These are phyloP conservation scores for Gadus macrocephalus DNA, from an alignment of 2,113 vertebrate species.

Conservation along the genomic window DNA sequence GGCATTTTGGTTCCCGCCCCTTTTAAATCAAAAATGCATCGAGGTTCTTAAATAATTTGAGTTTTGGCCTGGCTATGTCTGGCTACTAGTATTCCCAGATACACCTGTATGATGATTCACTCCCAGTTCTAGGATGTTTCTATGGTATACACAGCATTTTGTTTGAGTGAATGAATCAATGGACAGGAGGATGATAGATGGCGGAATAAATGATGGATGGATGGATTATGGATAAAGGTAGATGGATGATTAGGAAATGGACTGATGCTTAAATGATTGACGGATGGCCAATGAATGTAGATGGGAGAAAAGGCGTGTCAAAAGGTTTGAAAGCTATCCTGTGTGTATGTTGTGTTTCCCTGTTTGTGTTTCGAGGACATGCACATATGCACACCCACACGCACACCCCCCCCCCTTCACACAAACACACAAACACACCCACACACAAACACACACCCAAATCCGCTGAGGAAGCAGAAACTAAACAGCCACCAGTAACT, in stretches of 20 bases:
- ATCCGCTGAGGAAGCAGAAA: conserved; percentile 21
- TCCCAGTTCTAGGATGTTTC: no score
- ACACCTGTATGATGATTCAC: no score
- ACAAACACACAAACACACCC: conserved; percentile 8
- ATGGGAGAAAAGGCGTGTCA: no score
- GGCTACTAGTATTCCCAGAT: no score
- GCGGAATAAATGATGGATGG: not conserved
- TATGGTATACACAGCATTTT: no score
- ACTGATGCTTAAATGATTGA: not conserved
- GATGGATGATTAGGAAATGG: not conserved
- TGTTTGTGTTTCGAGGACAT: not conserved
- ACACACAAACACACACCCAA: conserved; percentile 9
- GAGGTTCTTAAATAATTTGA: no score
- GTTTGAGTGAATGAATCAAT: no score
- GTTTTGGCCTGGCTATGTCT: no score
- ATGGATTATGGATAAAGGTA: not conserved
- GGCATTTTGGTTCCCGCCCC: no score
- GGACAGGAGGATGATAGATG: not conserved
- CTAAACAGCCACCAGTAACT: conserved; percentile 9
- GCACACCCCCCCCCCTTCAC: not conserved
- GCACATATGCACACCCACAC: conserved; percentile 9
- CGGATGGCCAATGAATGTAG: no score
- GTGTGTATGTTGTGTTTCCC: no score
- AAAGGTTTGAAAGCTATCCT: not conserved
- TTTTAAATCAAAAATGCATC: no score